Evolutionary conservation across 2,113 vertebrate genomes (phyloP), one percentile per base, ranked within the genome.

Genomic region (Asarcornis scutulata): DNA sequence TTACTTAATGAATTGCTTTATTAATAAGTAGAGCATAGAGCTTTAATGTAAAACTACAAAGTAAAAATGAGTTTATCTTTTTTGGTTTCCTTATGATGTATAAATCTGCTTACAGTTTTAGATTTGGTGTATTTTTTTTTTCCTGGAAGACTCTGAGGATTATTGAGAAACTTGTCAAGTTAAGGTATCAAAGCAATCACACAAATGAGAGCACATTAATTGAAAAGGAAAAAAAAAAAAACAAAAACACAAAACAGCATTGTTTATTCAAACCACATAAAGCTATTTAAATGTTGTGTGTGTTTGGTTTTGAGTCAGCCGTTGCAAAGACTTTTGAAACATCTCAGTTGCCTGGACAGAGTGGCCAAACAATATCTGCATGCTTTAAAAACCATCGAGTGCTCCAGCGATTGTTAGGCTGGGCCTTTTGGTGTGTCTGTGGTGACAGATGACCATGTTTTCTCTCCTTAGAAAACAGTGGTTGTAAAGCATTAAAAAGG

Each of bases 131-230:
- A 6, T 38, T 27, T 38, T 38, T 75, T 48, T 78, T 88, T 72
- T 88, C 17, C 52, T 78, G 52, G 38, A 79, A 88, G 38, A 56
- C 44, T 58, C n/a, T 84, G 5, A 66, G 34, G 38, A 55, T 92
- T 88, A 76, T 72, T 86, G 86, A 92, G 88, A 93, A 96, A 72
- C 48, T 79, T 81, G 34, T 67, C 52, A 74, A 74, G 60, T 66
- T 52, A 53, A 26, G 29, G 46, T 90, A 79, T 84, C 73, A 92
- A 90, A 91, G 76, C 40, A 88, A 32, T 12, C 23, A 52, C 71
- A 48, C 18, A 68, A 88, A 86, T 53, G 32, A 92, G 46, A 76
- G 36, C 16, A 69, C 6, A 8, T 20, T 73, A 83, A 85, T 44
- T 89, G 69, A 48, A 75, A 73, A 60, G 36, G 34, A 83, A 86